phyloP scores from a whole-genome alignment of 2,797 vertebrate genomes.

The Acanthiza pusilla region DNA sequence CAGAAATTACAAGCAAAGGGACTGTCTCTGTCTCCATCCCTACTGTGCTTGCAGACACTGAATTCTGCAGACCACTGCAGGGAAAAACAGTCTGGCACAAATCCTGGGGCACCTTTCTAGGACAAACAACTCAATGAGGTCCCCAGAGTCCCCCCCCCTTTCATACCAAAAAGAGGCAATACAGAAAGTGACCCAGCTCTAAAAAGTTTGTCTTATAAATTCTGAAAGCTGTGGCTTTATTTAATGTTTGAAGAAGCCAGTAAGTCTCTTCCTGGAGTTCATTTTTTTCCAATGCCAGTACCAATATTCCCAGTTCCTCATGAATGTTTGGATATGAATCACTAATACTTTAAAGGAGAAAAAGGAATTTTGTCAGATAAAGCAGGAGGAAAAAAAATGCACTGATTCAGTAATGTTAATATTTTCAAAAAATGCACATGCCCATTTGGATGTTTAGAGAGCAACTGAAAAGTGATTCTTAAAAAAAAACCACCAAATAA shows the following conservation, averaged over 20 bases:
- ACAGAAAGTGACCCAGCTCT: neutral
- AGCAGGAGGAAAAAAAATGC: neutral
- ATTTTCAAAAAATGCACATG: neutral
- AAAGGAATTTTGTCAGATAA: neutral
- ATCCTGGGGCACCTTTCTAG: neutral
- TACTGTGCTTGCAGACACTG: neutral
- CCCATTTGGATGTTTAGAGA: neutral
- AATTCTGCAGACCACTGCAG: neutral
- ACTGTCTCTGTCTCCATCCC: neutral
- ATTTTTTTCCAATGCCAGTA: neutral
- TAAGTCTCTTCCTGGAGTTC: neutral
- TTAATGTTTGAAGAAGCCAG: neutral
- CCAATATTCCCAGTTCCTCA: neutral
- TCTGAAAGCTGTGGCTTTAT: neutral
- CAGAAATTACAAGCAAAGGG: neutral
- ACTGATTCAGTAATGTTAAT: neutral
- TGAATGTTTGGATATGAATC: neutral
- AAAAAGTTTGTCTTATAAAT: neutral
- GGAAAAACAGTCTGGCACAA: neutral
- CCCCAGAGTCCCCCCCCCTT: neutral
- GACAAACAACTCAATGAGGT: neutral
- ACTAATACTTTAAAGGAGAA: neutral
- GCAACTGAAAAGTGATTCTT: neutral
- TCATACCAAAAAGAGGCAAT: neutral
- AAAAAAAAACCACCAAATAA: neutral